Conservation (phyloP, 2,888 invertebrate genomes). For the Tyria jacobaeae region DNA sequence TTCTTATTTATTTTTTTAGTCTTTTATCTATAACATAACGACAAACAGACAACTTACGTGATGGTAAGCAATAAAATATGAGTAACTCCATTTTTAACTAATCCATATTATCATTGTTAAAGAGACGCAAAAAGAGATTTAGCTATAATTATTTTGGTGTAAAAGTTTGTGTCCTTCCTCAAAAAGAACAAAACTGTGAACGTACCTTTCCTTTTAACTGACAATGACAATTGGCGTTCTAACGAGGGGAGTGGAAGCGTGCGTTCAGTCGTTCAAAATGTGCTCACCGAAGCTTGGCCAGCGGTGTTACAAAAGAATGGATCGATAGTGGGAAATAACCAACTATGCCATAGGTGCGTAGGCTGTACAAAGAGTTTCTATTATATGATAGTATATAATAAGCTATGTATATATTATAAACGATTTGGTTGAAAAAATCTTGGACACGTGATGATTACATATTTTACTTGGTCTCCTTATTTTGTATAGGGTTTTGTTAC, state of each 20-base stretch:
- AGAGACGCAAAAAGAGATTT: neutral
- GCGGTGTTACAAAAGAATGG: constrained; percentile 21
- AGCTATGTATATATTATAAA: too few relatives aligned
- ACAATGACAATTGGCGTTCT: constrained; percentile 37
- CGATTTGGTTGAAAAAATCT: too few relatives aligned
- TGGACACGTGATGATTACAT: too few relatives aligned
- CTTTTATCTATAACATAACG: too few relatives aligned
- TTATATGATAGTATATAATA: neutral
- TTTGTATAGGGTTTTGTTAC: too few relatives aligned
- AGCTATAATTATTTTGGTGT: neutral
- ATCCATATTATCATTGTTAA: too few relatives aligned
- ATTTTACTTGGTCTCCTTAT: too few relatives aligned
- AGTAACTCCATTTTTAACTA: neutral
- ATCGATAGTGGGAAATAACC: constrained; percentile 8
- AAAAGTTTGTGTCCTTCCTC: neutral
- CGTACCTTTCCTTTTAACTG: constrained; percentile 17
- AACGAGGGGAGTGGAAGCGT: constrained; percentile 29
- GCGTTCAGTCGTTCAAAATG: constrained; percentile 27
- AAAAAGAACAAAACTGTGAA: constrained; percentile 4
- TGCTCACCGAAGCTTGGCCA: constrained; percentile 21
- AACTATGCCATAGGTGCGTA: constrained; percentile 5
- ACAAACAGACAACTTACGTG: too few relatives aligned
- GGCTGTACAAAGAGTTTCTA: neutral
- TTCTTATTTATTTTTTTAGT: too few relatives aligned
- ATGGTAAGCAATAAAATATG: too few relatives aligned